Evolutionary conservation across 2,888 invertebrate genomes (phyloP).

Genomic region (Harmothoe impar): DNA sequence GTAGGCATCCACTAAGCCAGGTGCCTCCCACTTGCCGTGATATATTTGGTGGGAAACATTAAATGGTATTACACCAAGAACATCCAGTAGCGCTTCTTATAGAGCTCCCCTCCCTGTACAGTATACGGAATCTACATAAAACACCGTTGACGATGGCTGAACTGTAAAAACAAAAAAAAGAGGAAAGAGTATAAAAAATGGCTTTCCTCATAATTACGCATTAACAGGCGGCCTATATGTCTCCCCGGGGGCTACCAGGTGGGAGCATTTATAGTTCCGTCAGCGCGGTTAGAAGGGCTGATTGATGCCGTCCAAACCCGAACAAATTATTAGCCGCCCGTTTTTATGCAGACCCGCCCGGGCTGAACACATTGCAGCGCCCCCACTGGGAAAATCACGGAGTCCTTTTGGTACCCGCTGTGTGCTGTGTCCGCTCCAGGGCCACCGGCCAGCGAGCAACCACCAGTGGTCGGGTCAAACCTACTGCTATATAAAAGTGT

Average conservation of each 20-base stretch:
- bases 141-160: background rate
- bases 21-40: background rate
- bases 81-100: background rate
- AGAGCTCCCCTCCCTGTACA: background rate
- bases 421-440: background rate
- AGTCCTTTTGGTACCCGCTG: background rate
- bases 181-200: no score
- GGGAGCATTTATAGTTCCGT: constrained; percentile 1
- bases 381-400: background rate
- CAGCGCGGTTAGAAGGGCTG: background rate
- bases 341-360: background rate
- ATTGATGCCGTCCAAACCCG: constrained; percentile 17
- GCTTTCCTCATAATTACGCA: background rate
- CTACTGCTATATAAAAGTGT: no score
- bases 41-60: constrained; percentile 10
- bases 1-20: background rate
- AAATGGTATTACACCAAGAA: background rate
- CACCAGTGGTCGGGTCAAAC: no score
- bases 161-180: background rate
- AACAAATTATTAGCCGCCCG: constrained; percentile 29
- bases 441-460: no score
- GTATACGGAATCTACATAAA: constrained; percentile 7
- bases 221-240: background rate
- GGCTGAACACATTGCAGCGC: constrained; percentile 14
- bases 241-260: background rate